Evolutionary conservation across 2,797 vertebrate species (phyloP).

Genomic region (Esox masquinongy): DNA sequence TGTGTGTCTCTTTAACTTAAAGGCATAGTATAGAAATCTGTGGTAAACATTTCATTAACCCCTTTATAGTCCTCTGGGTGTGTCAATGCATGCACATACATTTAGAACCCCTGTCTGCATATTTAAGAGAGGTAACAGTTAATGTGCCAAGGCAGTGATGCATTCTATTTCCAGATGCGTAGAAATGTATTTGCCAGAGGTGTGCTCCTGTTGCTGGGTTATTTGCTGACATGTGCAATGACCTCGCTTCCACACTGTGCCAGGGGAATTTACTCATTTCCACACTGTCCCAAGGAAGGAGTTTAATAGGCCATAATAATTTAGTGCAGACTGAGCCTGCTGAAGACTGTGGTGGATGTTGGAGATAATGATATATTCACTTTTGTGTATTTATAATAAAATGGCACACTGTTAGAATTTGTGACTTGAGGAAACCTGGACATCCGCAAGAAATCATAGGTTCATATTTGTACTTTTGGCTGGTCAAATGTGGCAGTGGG

Average conservation of each 20-base stretch:
- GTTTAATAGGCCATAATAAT: constrained; percentile 17
- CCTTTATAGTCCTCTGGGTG: neutral
- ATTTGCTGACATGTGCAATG: constrained; percentile 16
- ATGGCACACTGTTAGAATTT: too few species aligned
- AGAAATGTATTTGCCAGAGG: constrained; percentile 22
- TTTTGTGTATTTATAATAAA: neutral
- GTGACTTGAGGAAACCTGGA: too few species aligned
- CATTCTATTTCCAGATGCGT: constrained; percentile 14
- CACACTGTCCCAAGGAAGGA: constrained; percentile 13
- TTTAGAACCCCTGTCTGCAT: neutral
- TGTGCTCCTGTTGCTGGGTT: constrained; percentile 1
- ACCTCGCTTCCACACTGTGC: neutral
- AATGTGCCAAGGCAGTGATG: constrained; percentile 12
- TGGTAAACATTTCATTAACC: constrained; percentile 1
- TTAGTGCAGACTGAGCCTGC: constrained; percentile 3
- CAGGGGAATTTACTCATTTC: constrained; percentile 20
- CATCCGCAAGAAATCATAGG: too few species aligned
- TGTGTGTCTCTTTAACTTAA: neutral
- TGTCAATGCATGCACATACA: neutral
- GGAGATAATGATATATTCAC: constrained; percentile 21
- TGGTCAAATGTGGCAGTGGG: too few species aligned
- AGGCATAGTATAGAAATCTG: neutral
- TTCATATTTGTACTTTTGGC: too few species aligned
- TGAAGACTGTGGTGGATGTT: constrained; percentile 17
- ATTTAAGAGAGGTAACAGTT: constrained; percentile 13